phyloP scores from a whole-genome alignment of 2,888 invertebrate genomes.

The Parnassius orleans region DNA sequence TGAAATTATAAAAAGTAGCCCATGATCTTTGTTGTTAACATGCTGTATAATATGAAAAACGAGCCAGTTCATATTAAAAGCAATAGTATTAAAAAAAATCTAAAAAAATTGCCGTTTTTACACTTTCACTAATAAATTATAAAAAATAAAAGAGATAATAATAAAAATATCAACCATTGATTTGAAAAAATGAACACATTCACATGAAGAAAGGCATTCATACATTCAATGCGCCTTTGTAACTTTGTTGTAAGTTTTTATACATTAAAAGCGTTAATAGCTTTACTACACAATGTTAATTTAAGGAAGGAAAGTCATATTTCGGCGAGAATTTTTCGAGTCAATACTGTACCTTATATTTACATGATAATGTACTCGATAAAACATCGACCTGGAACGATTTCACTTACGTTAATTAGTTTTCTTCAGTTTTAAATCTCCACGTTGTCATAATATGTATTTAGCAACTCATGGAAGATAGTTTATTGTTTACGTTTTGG shows the following conservation, averaged over 20 bases:
- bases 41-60: neutral
- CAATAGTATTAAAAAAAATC: neutral
- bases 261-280: constrained; percentile 11
- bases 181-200: neutral
- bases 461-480: too few species aligned
- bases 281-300: neutral
- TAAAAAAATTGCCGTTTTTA: neutral
- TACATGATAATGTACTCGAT: neutral
- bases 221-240: constrained; percentile 10
- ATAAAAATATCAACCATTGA: too few species aligned
- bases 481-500: too few species aligned
- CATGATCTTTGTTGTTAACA: constrained; percentile 4
- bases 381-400: neutral
- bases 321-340: too few species aligned
- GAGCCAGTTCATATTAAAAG: neutral
- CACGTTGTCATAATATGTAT: too few species aligned
- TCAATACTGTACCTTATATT: neutral
- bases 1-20: constrained; percentile 5
- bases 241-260: constrained; percentile 7
- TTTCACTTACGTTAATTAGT: constrained; percentile 1
- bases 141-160: neutral
- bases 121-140: neutral
- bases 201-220: constrained; percentile 4
- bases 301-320: too few species aligned
- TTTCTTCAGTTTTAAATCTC: too few species aligned